Conservation (phyloP, 1,140 invertebrate genomes). For the Helicorthomorpha holstii region DNA sequence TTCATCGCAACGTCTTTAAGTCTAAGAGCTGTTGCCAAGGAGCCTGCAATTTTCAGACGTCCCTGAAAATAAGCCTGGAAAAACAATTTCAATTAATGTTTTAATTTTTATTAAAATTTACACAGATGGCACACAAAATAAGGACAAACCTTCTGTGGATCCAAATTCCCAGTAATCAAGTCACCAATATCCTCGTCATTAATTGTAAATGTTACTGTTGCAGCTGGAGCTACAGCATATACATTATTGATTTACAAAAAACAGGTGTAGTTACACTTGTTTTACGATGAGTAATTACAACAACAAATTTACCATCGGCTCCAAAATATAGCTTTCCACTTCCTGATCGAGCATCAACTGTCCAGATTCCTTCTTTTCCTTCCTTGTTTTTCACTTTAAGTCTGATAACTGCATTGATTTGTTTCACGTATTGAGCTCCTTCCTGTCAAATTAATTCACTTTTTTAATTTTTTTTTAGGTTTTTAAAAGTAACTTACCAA, state of each 20-base stretch:
- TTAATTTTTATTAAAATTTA: too few relatives aligned
- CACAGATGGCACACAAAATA: too few relatives aligned
- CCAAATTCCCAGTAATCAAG: slow-evolving; percentile 72
- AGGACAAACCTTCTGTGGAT: slow-evolving; percentile 65
- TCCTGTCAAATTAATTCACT: too few relatives aligned
- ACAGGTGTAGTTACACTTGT: neutral
- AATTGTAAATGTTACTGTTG: slow-evolving; percentile 76
- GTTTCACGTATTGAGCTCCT: slow-evolving; percentile 60
- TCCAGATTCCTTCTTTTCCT: slow-evolving; percentile 64
- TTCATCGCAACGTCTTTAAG: slow-evolving; percentile 7
- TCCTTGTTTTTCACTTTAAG: slow-evolving; percentile 64
- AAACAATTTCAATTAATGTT: too few relatives aligned
- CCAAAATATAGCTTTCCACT: slow-evolving; percentile 39
- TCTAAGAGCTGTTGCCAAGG: slow-evolving; percentile 92
- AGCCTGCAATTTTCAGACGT: slow-evolving; percentile 87
- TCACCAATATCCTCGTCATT: slow-evolving; percentile 70
- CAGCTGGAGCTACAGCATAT: slow-evolving; percentile 42
- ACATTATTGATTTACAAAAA: neutral
- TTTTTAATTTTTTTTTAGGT: too few relatives aligned
- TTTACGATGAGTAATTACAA: neutral
- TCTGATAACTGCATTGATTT: slow-evolving; percentile 68
- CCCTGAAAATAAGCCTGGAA: slow-evolving; percentile 90
- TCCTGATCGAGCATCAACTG: slow-evolving; percentile 75
- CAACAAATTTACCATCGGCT: neutral
- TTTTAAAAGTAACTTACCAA: too few relatives aligned